Conservation (phyloP, 2,888 invertebrate species). For the Rhagonycha lutea region DNA sequence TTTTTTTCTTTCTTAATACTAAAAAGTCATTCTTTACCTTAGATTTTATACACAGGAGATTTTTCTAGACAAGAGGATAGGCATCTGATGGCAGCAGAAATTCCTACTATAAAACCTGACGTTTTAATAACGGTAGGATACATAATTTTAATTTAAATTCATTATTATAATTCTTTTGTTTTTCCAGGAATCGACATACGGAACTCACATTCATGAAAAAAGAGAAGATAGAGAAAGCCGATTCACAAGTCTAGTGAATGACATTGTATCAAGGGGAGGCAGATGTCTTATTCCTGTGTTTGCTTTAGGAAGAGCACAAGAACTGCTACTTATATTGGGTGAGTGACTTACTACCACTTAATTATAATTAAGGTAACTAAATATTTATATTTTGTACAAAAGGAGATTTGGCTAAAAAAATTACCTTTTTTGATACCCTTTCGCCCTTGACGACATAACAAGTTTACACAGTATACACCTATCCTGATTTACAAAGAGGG, state of each 20-base stretch:
- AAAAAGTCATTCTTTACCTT: conserved; percentile 19
- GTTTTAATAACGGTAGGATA: conserved; percentile 85
- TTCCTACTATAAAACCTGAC: conserved; percentile 94
- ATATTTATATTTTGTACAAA: no score
- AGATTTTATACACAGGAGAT: conserved; percentile 95
- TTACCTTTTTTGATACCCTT: no score
- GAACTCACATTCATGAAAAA: conserved; percentile 98
- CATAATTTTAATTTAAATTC: not conserved
- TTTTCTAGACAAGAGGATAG: conserved; percentile 98
- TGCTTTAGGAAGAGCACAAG: conserved; percentile 96
- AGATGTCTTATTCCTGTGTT: conserved; percentile 98
- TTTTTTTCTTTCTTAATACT: not conserved
- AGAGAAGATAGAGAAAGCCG: conserved; percentile 94
- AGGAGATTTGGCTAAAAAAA: no score
- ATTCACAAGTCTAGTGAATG: conserved; percentile 91
- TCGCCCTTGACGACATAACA: no score
- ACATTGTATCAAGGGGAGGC: conserved; percentile 96
- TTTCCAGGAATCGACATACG: conserved; percentile 93
- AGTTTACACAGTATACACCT: no score
- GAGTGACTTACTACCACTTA: conserved; percentile 4
- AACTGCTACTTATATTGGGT: conserved; percentile 86
- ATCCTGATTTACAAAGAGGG: no score
- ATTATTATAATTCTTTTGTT: conserved; percentile 3
- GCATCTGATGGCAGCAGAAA: conserved; percentile 99
- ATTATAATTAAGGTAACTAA: not conserved